These are phyloP conservation scores for Tetragnatha versicolor DNA, from an alignment of 1,140 invertebrate genomes.

Conservation along the genomic window DNA sequence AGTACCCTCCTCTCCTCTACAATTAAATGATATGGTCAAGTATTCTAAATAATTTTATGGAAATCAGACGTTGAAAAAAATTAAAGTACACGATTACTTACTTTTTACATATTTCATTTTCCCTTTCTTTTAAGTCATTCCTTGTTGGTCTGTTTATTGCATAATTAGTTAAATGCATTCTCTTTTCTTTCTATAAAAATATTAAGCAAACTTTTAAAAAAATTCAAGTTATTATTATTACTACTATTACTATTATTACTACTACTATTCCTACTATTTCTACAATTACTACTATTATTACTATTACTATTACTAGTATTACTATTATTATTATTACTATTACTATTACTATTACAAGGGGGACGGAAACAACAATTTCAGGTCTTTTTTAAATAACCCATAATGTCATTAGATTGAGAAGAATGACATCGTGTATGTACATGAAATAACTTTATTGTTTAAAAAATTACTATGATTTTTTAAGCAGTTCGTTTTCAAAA, in stretches of 20 bases:
- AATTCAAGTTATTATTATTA: not conserved
- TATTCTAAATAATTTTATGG: not conserved
- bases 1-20: too few species aligned
- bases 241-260: not conserved
- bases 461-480: too few species aligned
- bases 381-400: too few species aligned
- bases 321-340: not conserved
- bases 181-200: conserved; percentile 74
- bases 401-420: too few species aligned
- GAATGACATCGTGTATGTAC: too few species aligned
- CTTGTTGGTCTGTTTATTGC: conserved; percentile 89
- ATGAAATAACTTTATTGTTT: too few species aligned
- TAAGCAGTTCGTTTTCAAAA: too few species aligned
- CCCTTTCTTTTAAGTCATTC: conserved; percentile 77
- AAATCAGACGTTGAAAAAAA: not conserved
- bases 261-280: not conserved
- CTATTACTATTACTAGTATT: not conserved
- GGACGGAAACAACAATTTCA: not conserved
- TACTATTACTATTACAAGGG: not conserved
- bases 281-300: not conserved
- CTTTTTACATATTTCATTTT: conserved; percentile 85
- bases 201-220: not conserved
- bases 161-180: conserved; percentile 98
- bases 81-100: conserved; percentile 59
- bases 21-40: too few species aligned